Evolutionary conservation across 2,888 invertebrate genomes (phyloP).

Genomic region (Pecten maximus): DNA sequence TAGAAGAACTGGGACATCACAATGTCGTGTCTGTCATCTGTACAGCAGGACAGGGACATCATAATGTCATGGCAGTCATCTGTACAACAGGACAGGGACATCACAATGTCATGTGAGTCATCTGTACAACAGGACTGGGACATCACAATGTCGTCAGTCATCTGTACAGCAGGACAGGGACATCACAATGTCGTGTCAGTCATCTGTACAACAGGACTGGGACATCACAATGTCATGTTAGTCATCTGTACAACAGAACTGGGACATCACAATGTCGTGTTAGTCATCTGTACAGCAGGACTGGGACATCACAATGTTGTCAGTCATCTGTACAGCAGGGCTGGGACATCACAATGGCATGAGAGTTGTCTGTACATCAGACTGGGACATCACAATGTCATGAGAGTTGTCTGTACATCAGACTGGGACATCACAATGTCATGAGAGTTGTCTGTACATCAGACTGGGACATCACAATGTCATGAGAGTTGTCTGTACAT

Average conservation of each 20-base stretch:
- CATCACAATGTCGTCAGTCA: conserved; percentile 1
- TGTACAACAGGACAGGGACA: background rate
- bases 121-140: background rate
- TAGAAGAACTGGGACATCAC: background rate
- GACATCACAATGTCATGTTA: background rate
- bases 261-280: background rate
- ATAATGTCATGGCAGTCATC: background rate
- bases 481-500: background rate
- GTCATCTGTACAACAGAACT: background rate
- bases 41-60: background rate
- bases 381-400: conserved; percentile 1
- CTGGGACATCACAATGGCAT: background rate
- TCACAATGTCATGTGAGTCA: background rate
- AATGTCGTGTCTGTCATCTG: background rate
- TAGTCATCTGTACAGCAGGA: too few relatives aligned
- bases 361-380: too few relatives aligned
- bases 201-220: too few relatives aligned
- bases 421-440: background rate
- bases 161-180: background rate
- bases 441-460: too few relatives aligned
- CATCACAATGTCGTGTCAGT: background rate
- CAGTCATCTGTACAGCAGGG: background rate
- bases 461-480: background rate
- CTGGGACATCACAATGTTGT: background rate
- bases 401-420: background rate